Base-by-base conservation (phyloP, 2,113 vertebrate species). In the Pollimyrus isidori region DNA sequence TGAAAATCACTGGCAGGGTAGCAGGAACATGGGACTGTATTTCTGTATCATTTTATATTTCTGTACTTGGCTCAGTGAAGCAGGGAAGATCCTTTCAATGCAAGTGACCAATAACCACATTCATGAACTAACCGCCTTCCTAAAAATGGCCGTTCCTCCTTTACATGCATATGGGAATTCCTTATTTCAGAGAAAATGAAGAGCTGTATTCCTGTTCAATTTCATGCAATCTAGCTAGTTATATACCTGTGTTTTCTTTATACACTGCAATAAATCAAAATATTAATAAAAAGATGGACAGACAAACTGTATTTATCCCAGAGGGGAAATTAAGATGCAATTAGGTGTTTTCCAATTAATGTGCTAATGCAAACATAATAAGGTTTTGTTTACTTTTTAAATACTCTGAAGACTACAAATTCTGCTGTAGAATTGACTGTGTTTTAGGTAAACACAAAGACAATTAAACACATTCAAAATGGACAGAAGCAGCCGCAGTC, bases 1-100 rank as follows among this genome's bases (percentile, higher is more conserved):
- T 86, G 65, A 87, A 87, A 62, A 46, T 86, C 49, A 90, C 87
- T 88, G 87, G 48, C 26, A 26, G 50, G 65, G 62, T 87, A 53
- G 65, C 21, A 53, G 69, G 50, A 65, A 45, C 39, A 49, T 19
- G 76, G 26, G 56, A 30, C 35, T 30, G 45, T 86, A n/a, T 85
- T 26, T 58, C 65, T 48, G 26, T 50, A 49, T 17, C 85, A 42
- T 86, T 10, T 88, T 35, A n/a, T 26, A 65, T 76, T 76, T 58
- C 30, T 45, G 52, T 62, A 21, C 50, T 56, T 87, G 69, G 26
- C 69, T 76, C 69, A 76, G 30, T 76, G 30, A 30, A 39, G 30
- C n/a, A 48, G 35, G 26, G n/a, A 39, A 17, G 35, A 87, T 52
- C 48, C 26, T 52, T 50, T 80, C 23, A 48, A 10, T 30, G 30